phyloP scores from a whole-genome alignment of 1,140 invertebrate genomes.

The Musca vetustissima region DNA sequence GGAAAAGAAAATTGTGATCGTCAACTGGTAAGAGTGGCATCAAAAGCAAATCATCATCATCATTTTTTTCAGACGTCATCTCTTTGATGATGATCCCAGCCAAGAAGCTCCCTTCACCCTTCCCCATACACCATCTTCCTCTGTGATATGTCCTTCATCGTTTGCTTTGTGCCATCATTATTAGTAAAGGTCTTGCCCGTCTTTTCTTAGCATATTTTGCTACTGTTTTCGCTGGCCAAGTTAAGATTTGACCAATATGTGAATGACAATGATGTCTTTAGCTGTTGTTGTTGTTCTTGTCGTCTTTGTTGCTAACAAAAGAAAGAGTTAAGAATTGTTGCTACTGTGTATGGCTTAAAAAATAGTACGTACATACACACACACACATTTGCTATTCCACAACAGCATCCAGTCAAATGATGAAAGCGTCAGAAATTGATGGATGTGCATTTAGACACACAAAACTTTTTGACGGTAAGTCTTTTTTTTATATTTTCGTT shows the following conservation, averaged over 20 bases:
- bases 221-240: background rate
- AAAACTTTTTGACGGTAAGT: constrained; percentile 4
- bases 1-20: too few species aligned
- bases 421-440: constrained; percentile 56
- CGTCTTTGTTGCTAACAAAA: constrained; percentile 23
- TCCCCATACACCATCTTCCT: background rate
- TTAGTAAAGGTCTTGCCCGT: too few species aligned
- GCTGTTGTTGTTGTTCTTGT: background rate
- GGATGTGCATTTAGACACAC: constrained; percentile 39
- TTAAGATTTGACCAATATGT: constrained; percentile 7
- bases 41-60: constrained; percentile 13
- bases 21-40: too few species aligned
- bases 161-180: too few species aligned
- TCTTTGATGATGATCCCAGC: background rate
- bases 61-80: constrained; percentile 5
- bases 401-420: constrained; percentile 32
- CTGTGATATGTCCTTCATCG: too few species aligned
- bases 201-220: too few species aligned
- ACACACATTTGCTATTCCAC: too few species aligned
- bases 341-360: background rate
- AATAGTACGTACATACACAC: background rate
- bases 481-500: too few species aligned
- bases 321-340: too few species aligned
- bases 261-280: constrained; percentile 15
- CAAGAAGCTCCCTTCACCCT: background rate